Base-by-base conservation (phyloP, 2,797 vertebrate species). In the Hydrocynus forskahlii region DNA sequence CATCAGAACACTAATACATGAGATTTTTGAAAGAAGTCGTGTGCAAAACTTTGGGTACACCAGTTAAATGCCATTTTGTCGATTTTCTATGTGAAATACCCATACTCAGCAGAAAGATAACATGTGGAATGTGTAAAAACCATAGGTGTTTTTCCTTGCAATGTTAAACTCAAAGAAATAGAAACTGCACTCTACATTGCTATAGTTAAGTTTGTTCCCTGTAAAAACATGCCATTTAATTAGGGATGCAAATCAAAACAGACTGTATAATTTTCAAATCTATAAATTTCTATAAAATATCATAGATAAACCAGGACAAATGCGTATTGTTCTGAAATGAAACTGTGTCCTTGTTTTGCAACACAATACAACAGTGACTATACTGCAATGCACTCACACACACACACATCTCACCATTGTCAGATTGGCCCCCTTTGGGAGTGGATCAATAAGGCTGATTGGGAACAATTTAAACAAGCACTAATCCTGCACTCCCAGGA, bases 381-480 rank as follows among this genome's bases (percentile, higher is more conserved):
- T 23, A 63, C 23, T 40, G 19, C 63, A 21, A 40, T 35, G 52
- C 64, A 73, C n/a, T 38, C 63, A 43, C 52, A 67, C 71, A 71
- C 13, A 64, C 80, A 67, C 73, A 67, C 77, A 23, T 29, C 25
- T 80, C 68, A 50, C 55, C 62, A 81, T 66, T 21, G 60, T 80
- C 63, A 82, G 82, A 86, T 85, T 86, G 87, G 85, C 75, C 63
- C 62, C 78, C 79, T 88, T 86, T 85, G 87, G 81, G 77, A 85
- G 72, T 59, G 43, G 76, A 86, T 88, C 87, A 88, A 88, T 88
- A 80, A 76, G 78, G 77, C 80, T 80, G 86, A 87, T 87, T 81
- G 81, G 81, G 73, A 82, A 85, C 81, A 85, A 85, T 88, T 88
- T 85, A 86, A 81, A 82, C 83, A 83, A 80, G 81, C 87, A 81